A percentile compares a stretch with the other conserved stretches of the same genome.
These are phyloP conservation scores for Lapara coniferarum DNA, from an alignment of 2,888 invertebrate species.

Conservation along the genomic window DNA sequence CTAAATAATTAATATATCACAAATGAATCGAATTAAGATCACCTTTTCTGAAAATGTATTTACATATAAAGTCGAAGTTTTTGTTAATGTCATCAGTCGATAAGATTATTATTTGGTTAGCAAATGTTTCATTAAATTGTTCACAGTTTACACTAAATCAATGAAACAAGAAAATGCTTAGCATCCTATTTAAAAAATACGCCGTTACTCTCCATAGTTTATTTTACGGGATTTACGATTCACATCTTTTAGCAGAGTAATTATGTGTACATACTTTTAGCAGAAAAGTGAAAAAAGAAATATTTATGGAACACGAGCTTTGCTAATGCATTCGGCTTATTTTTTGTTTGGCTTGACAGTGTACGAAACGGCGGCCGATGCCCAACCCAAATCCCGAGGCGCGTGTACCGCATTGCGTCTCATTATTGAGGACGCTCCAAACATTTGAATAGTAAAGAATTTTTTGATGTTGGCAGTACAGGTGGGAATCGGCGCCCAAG, in stretches of 20 bases:
- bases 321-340: slow-evolving; percentile 14
- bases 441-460: slow-evolving; percentile 49
- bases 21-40: too few relatives aligned
- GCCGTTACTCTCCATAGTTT: not conserved
- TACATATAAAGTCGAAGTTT: too few relatives aligned
- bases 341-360: slow-evolving; percentile 22
- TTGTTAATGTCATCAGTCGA: too few relatives aligned
- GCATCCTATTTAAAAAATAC: too few relatives aligned
- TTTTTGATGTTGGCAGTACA: slow-evolving; percentile 37
- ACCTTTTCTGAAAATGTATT: too few relatives aligned
- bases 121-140: too few relatives aligned
- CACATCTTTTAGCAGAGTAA: not conserved
- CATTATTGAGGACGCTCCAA: slow-evolving; percentile 46
- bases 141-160: too few relatives aligned
- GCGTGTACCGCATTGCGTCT: slow-evolving; percentile 61
- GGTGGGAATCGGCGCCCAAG: slow-evolving; percentile 43
- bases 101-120: too few relatives aligned
- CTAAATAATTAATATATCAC: too few relatives aligned
- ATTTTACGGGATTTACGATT: not conserved
- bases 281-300: not conserved
- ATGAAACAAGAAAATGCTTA: too few relatives aligned
- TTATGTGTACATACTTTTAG: not conserved
- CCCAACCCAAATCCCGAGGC: slow-evolving; percentile 32
- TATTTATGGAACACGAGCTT: not conserved
- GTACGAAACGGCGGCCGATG: slow-evolving; percentile 3